Evolutionary conservation across 2,113 vertebrate species (phyloP), one percentile per base, ranked within the genome.

Genomic region (Xenus cinereus): DNA sequence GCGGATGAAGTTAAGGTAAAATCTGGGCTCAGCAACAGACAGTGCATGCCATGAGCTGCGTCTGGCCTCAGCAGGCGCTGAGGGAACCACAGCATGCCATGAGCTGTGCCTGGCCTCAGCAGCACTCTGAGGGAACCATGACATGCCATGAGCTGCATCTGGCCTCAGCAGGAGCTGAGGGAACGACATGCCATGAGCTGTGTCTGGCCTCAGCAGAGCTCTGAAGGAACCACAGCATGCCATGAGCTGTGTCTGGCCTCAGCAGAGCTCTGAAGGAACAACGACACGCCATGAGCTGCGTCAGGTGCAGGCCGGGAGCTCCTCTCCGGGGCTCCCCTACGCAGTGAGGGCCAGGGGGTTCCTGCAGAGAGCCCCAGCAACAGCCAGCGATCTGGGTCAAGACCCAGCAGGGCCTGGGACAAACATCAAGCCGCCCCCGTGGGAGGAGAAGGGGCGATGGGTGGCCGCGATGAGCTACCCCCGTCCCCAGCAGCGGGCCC

Each of bases 401-500:
- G 17, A 12, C 32, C 27, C 43, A 64, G n/a, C 46, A 50, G 9
- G 39, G 10, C 12, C 24, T 19, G 1, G 4, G 22, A 10, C 17
- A 33, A 4, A 43, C 32, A 63, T 0, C 5, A 41, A 63, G 2
- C 7, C 12, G 0, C 5, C 1, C 15, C 6, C 2, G 2, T 0
- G 7, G 4, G 1, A 5, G 5, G 2, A 33, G 8, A 28, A 20
- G 5, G 5, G 4, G 15, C 8, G 1, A 10, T 9, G 4, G 22
- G 2, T 8, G 7, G 5, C 4, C 5, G n/a, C 26, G 7, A 21
- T 33, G 26, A 83, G 46, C n/a, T 5, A 3, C 14, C 13, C 43
- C 39, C 2, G 39, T 0, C 8, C 39, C 7, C 22, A 53, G 6
- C 16, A 3, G 6, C 13, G 1, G 5, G 1, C 45, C 50, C 48